phyloP scores from a whole-genome alignment of 2,113 vertebrate genomes.

The Mesitornis unicolor region DNA sequence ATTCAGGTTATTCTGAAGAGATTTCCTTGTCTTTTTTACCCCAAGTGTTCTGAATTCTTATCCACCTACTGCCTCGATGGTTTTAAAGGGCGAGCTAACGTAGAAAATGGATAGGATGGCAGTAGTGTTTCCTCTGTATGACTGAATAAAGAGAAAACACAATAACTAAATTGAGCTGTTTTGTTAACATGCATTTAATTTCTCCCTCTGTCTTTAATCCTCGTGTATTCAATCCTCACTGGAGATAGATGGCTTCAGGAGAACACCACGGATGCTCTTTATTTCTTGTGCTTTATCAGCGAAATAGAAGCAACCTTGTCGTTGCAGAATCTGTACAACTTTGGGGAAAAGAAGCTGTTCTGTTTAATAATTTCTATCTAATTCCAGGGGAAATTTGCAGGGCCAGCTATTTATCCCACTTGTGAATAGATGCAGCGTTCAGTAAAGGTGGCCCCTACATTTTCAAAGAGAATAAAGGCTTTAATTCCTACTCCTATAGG shows the following conservation, averaged over 20 bases:
- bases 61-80: neutral
- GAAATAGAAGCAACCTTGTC: neutral
- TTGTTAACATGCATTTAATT: neutral
- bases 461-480: neutral
- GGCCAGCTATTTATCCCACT: neutral
- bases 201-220: neutral
- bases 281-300: neutral
- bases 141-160: neutral
- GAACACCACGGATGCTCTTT: neutral
- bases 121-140: neutral
- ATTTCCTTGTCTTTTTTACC: neutral
- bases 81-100: neutral
- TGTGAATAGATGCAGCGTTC: neutral
- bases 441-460: rapidly evolving
- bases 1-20: neutral
- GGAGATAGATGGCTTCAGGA: neutral
- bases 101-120: neutral
- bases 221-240: neutral
- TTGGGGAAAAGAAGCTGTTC: neutral
- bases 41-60: neutral
- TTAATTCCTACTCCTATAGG: neutral
- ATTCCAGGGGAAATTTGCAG: neutral
- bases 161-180: neutral
- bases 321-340: neutral
- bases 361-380: rapidly evolving